Evolutionary conservation across 2,113 vertebrate genomes (phyloP), one percentile per base, ranked within the genome.

Genomic region (Oophaga pumilio): DNA sequence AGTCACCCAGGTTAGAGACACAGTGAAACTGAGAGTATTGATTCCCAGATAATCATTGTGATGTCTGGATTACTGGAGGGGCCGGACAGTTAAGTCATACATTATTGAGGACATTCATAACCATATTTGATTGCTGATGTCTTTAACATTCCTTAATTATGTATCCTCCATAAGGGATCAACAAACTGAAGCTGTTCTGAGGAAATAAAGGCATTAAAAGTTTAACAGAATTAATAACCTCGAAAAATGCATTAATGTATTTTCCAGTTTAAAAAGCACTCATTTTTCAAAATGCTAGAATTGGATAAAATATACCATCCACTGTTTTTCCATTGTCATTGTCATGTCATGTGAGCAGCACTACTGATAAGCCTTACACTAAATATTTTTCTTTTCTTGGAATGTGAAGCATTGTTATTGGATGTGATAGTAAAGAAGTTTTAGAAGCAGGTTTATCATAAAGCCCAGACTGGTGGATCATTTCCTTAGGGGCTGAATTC

Each of bases 361-460:
- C 18, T 18, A 68, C 73, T 74, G 43, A 20, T 77, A 90, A 89
- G 73, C 90, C 93, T 91, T 68, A 49, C 90, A 91, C 76, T 88
- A 91, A 93, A 94, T 95, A 93, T 94, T 93, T 81, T 33, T 87
- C 89, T 90, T 85, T 90, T 92, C 89, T 43, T 94, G 94, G 95
- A 95, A 95, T 95, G 92, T 85, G 85, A 84, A 90, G 89, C 89
- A 93, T 94, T 95, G 94, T 95, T 94, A 91, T 93, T 57, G 87
- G 10, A 83, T 86, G 91, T 90, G 91, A 93, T 90, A 89, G 91
- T 91, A 89, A 92, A 13, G 24, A 87, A 90, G 79, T 90, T 93
- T 93, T 87, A 81, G 87, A 90, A 91, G 91, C 83, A 89, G 90
- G 91, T 95, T 96, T 95, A 96, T 95, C 94, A 87, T 92, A 69